Evolutionary conservation across 2,888 invertebrate genomes (phyloP), one percentile per base, ranked within the genome.

Genomic region (Harpagoxenus sublaevis): DNA sequence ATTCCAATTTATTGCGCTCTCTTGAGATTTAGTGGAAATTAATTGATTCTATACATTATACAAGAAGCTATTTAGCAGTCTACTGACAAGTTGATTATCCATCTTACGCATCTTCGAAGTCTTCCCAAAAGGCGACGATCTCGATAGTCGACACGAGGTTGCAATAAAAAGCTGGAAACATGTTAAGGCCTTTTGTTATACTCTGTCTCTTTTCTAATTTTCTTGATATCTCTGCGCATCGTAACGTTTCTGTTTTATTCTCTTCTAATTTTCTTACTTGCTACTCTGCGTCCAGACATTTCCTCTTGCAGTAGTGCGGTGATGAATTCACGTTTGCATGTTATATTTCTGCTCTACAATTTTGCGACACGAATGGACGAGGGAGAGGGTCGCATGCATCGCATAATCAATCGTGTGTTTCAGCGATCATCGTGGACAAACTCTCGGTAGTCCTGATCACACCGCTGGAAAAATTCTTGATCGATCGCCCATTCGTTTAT

Each of bases 401-500:
- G 23, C 15, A 62, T 74, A 45, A 62, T 74, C 12, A 51, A 63
- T 75, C 9, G 18, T 75, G 15, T 75, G 63, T 75, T 75, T 75
- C 75, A 75, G 75, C 12, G 35, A 3, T 63, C 28, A 3, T 42
- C 10, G 18, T 55, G 63, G 23, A 75, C 15, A 55, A 77, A 73
- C 5, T 57, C 2, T 62, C 28, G 28, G 42, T 5, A 51, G 6
- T 68, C 10, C n/a, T 53, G 28, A 39, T 62, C 15, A 8, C 6
- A 5, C 31, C 35, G 28, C 18, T 42, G 18, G 18, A 68, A 28
- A 53, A 8, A 10, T 8, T 65, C 45, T 53, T 3, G 10, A 63
- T 75, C 77, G 74, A 70, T 70, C 75, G 6, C 70, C 82, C 85
- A 15, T 85, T 85, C 12, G 8, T 71, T 9, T 85, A 70, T 70